A percentile compares a stretch with the other conserved stretches of the same genome.
Evolutionary conservation across 1,140 invertebrate species (phyloP).

Genomic region (Centruroides sculpturatus): DNA sequence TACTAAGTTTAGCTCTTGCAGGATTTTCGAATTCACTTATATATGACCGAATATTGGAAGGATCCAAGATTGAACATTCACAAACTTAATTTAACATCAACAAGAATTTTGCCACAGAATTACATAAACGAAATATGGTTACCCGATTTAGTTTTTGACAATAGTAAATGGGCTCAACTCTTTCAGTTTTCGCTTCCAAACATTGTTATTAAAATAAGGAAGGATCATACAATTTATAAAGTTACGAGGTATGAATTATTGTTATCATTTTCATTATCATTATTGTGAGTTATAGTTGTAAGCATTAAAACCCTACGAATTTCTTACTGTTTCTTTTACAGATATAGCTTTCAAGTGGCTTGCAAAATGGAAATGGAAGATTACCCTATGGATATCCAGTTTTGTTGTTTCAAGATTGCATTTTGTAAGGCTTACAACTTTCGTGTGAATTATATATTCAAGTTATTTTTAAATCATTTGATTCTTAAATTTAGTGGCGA

Average conservation of each 20-base stretch:
- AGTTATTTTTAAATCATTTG: too few relatives aligned
- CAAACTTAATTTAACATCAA: neutral
- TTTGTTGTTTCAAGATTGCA: slow-evolving; percentile 21
- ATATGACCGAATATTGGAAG: slow-evolving; percentile 9
- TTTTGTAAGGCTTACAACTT: slow-evolving; percentile 23
- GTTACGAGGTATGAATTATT: too few relatives aligned
- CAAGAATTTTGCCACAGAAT: neutral
- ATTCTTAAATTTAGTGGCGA: neutral
- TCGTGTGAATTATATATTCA: too few relatives aligned
- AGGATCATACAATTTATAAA: too few relatives aligned
- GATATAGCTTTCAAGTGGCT: slow-evolving; percentile 14
- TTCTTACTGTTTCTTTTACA: neutral
- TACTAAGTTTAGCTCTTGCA: neutral
- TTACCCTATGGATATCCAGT: slow-evolving; percentile 27
- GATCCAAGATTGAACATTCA: slow-evolving; percentile 8
- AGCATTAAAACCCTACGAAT: too few relatives aligned
- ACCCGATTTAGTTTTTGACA: slow-evolving; percentile 12
- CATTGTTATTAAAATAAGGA: neutral
- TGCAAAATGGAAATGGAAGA: slow-evolving; percentile 24
- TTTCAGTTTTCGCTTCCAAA: slow-evolving; percentile 8
- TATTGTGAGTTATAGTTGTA: too few relatives aligned
- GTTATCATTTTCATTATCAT: too few relatives aligned
- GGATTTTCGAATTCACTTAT: slow-evolving; percentile 12
- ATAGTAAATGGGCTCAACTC: slow-evolving; percentile 2
- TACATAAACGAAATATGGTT: slow-evolving; percentile 5